Evolutionary conservation across 2,113 vertebrate species (phyloP).

Genomic region (Elephantulus edwardii): DNA sequence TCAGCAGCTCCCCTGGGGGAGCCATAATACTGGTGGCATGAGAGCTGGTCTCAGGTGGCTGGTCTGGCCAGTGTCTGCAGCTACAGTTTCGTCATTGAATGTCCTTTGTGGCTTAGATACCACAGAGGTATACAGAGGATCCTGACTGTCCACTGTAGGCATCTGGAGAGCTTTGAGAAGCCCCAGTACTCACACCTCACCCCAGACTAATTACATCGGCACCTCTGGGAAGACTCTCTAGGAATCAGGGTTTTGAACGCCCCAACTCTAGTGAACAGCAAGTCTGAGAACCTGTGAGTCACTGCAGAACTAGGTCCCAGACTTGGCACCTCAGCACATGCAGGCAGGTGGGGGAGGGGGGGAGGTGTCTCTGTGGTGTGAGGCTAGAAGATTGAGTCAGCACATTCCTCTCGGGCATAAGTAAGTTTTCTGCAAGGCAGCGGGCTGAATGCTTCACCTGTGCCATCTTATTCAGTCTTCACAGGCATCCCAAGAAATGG

Average conservation of each 20-base stretch:
- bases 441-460: not conserved
- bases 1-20: not conserved
- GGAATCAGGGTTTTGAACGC: too few relatives aligned
- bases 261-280: too few relatives aligned
- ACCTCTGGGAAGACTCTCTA: too few relatives aligned
- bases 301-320: too few relatives aligned
- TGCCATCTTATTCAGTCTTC: not conserved
- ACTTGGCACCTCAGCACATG: too few relatives aligned
- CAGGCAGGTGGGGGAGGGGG: too few relatives aligned
- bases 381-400: too few relatives aligned
- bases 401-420: not conserved
- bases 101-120: not conserved
- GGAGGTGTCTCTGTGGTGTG: too few relatives aligned
- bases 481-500: not conserved
- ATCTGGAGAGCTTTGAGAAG: not conserved
- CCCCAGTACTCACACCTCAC: too few relatives aligned
- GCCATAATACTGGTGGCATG: not conserved
- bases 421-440: not conserved
- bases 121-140: too few relatives aligned
- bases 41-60: not conserved
- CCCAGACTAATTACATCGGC: not conserved
- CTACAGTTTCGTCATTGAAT: not conserved
- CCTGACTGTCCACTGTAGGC: too few relatives aligned
- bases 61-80: accelerated
- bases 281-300: too few relatives aligned